A percentile compares a stretch with the other conserved stretches of the same genome.
These are phyloP conservation scores for Phocoena sinus DNA, from an alignment of 2,113 vertebrate genomes.

Conservation along the genomic window DNA sequence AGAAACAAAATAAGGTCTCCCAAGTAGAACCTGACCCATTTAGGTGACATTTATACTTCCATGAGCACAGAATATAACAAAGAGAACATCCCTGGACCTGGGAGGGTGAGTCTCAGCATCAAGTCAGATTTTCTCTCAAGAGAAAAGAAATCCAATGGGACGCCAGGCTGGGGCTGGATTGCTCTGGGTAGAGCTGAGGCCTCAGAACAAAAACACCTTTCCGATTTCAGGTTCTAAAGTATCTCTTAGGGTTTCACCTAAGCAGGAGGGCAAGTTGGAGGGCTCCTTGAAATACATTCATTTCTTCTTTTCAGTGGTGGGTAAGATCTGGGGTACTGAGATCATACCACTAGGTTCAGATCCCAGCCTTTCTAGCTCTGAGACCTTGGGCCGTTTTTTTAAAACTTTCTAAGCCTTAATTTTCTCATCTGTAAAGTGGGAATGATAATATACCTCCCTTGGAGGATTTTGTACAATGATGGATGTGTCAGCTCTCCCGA, in stretches of 20 bases:
- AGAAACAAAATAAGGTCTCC: slow-evolving; percentile 36
- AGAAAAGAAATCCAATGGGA: background rate
- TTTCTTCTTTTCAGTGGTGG: background rate
- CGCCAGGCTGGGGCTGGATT: background rate
- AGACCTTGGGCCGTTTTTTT: background rate
- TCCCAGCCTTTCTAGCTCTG: background rate
- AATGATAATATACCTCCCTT: background rate
- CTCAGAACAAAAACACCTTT: background rate
- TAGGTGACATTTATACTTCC: background rate
- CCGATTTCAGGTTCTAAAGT: background rate
- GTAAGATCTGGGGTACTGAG: background rate
- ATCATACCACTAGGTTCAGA: background rate
- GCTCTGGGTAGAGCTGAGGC: background rate
- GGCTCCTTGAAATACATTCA: background rate
- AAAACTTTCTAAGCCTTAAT: background rate
- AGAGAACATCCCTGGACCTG: background rate
- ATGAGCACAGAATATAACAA: background rate
- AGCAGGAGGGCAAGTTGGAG: background rate
- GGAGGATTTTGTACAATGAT: background rate
- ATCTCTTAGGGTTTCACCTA: background rate
- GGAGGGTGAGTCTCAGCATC: background rate
- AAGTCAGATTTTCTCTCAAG: background rate
- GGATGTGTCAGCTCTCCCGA: background rate
- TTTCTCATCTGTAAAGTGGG: background rate
- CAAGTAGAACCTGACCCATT: slow-evolving; percentile 9